A percentile compares a stretch with the other conserved stretches of the same genome.
Evolutionary conservation across 2,113 vertebrate species (phyloP).

Genomic region (Gyps fulvus): DNA sequence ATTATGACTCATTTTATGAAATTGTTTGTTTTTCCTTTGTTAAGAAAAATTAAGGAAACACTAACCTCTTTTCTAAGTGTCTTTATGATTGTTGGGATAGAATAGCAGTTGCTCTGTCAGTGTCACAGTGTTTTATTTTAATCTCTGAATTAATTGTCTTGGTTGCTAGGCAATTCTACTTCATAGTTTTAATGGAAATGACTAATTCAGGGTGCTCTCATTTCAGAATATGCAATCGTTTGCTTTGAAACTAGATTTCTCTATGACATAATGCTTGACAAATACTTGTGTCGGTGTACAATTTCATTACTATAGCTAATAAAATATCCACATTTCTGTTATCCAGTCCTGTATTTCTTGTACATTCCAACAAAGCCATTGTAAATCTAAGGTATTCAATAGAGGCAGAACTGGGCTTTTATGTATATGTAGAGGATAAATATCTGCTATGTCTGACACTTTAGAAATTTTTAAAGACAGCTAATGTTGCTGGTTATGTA

Average conservation of each 20-base stretch:
- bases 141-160: conserved; percentile 57
- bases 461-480: not conserved
- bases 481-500: not conserved
- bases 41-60: not conserved
- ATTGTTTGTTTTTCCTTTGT: not conserved
- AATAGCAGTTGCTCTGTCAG: conserved; percentile 21
- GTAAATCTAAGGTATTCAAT: not conserved
- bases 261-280: not conserved
- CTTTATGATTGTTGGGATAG: not conserved
- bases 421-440: not conserved
- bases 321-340: not conserved
- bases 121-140: conserved; percentile 50
- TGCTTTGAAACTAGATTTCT: conserved; percentile 4
- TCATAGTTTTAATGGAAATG: conserved; percentile 59
- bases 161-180: conserved; percentile 63
- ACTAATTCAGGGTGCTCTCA: conserved; percentile 20
- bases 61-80: not conserved
- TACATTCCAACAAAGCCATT: not conserved
- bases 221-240: not conserved
- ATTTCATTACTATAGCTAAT: not conserved
- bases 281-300: not conserved
- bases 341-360: not conserved
- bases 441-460: not conserved
- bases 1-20: not conserved
- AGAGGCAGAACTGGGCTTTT: not conserved